A percentile compares a stretch with the other conserved stretches of the same genome.
Evolutionary conservation across 2,888 invertebrate species (phyloP).

Genomic region (Rosalia funebris): DNA sequence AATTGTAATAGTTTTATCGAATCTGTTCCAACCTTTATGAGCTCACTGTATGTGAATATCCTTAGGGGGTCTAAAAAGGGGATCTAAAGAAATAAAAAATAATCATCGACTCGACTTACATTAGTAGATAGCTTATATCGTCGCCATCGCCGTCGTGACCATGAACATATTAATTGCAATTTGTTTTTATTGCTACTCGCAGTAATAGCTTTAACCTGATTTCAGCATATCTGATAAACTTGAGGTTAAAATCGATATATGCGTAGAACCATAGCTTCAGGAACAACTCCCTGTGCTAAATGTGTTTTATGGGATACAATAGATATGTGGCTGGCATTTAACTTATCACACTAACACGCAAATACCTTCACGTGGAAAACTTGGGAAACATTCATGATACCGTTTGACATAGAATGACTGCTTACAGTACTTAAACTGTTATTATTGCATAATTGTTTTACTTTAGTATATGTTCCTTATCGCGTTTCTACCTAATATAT

Average conservation of each 20-base stretch:
- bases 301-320: slow-evolving; percentile 26
- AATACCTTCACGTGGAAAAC: slow-evolving; percentile 8
- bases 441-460: no score
- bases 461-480: no score
- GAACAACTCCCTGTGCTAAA: slow-evolving; percentile 13
- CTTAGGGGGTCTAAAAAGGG: no score
- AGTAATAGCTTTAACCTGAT: slow-evolving; percentile 41
- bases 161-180: slow-evolving; percentile 36
- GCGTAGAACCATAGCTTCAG: slow-evolving; percentile 18
- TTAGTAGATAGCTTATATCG: no score
- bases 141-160: slow-evolving; percentile 28
- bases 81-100: no score
- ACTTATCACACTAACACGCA: slow-evolving; percentile 19
- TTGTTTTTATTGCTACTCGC: slow-evolving; percentile 41
- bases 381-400: slow-evolving; percentile 5
- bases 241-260: slow-evolving; percentile 37
- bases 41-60: no score
- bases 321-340: slow-evolving; percentile 26
- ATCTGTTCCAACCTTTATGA: no score
- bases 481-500: no score
- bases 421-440: slow-evolving; percentile 9
- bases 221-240: slow-evolving; percentile 43
- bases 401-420: no score
- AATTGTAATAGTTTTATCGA: no score
- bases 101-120: no score